Evolutionary conservation across 2,113 vertebrate genomes (phyloP).

Genomic region (Tonatia bakeri): DNA sequence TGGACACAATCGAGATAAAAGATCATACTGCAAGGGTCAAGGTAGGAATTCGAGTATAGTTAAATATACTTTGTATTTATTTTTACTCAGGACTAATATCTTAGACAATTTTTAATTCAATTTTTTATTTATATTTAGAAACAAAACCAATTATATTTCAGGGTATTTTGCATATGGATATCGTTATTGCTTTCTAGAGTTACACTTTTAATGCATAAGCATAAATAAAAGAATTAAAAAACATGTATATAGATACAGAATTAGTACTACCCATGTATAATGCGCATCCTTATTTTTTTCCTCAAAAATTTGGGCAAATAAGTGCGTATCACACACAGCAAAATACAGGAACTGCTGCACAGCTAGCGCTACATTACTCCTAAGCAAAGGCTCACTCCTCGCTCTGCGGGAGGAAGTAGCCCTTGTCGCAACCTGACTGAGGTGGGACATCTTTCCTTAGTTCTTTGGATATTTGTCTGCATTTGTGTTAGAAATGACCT

Average conservation of each 20-base stretch:
- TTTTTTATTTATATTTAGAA: too few relatives aligned
- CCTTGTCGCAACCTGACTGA: background rate
- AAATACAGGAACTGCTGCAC: background rate
- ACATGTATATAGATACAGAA: too few relatives aligned
- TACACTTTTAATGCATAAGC: too few relatives aligned
- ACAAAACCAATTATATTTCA: too few relatives aligned
- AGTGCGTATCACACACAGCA: too few relatives aligned
- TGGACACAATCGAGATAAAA: background rate
- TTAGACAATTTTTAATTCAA: background rate
- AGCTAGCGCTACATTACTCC: accelerated
- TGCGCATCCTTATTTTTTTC: too few relatives aligned
- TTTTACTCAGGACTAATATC: background rate
- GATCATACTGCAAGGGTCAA: background rate
- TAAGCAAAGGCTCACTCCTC: background rate
- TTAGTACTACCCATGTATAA: too few relatives aligned
- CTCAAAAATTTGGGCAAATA: too few relatives aligned
- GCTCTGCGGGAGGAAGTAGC: background rate
- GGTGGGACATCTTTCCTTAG: background rate
- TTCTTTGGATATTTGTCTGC: background rate
- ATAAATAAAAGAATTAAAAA: too few relatives aligned
- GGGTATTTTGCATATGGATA: too few relatives aligned
- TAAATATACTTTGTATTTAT: background rate
- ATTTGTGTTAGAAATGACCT: background rate
- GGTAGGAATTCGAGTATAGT: background rate
- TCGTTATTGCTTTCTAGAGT: too few relatives aligned